Conservation (phyloP, 2,797 vertebrate genomes). For the Oreochromis mossambicus region DNA sequence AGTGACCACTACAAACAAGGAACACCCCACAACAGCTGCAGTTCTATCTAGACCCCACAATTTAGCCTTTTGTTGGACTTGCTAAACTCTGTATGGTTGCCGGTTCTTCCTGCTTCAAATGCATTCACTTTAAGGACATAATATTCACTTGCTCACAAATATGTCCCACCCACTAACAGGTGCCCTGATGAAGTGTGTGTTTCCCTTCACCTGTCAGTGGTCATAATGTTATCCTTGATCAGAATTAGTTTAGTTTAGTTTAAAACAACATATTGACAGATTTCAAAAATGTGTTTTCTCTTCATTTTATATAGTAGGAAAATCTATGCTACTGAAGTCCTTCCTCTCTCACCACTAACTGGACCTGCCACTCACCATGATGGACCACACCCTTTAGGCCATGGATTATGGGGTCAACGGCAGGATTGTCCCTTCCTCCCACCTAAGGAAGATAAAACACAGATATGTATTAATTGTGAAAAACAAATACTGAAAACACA, state of each 20-base stretch:
- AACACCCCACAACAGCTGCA: background rate
- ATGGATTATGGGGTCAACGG: conserved; percentile 93
- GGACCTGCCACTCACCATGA: conserved; percentile 82
- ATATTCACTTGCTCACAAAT: background rate
- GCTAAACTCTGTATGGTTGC: background rate
- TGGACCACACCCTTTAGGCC: conserved; percentile 95
- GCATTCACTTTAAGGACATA: background rate
- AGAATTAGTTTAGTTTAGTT: background rate
- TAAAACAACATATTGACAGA: background rate
- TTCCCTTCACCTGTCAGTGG: background rate
- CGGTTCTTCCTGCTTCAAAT: background rate
- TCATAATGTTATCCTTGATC: background rate
- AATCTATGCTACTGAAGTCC: background rate
- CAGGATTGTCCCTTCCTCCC: conserved; percentile 90
- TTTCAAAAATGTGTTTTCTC: background rate
- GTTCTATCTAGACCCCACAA: background rate
- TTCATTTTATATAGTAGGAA: background rate
- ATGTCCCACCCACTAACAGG: background rate
- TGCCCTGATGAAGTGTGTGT: background rate
- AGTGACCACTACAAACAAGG: background rate
- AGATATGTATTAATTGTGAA: background rate
- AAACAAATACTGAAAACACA: background rate
- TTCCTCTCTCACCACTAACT: background rate
- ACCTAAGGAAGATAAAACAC: conserved; percentile 72
- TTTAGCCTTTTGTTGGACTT: background rate